These are phyloP conservation scores for Olivierus martensii DNA, from an alignment of 1,140 invertebrate species.

Conservation along the genomic window DNA sequence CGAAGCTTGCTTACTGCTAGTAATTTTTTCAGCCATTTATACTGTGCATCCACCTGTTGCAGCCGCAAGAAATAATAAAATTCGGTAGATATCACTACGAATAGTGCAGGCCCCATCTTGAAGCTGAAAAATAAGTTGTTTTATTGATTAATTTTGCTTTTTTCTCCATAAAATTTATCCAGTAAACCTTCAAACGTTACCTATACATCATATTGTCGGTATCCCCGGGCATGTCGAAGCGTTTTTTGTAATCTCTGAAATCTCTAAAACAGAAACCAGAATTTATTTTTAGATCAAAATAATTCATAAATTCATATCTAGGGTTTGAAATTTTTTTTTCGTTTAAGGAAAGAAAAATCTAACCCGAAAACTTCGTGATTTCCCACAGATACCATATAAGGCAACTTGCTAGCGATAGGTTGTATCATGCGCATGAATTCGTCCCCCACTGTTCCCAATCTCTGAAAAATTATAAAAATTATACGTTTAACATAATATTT, in stretches of 20 bases:
- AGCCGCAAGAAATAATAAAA: conserved; percentile 78
- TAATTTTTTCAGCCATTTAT: conserved; percentile 72
- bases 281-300: too few relatives aligned
- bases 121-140: conserved; percentile 41
- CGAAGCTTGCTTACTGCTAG: conserved; percentile 37
- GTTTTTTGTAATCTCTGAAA: conserved; percentile 64
- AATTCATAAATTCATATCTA: too few relatives aligned
- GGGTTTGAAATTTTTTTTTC: too few relatives aligned
- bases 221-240: conserved; percentile 75
- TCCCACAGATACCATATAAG: conserved; percentile 83
- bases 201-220: conserved; percentile 66
- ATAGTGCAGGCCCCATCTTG: conserved; percentile 79
- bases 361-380: conserved; percentile 62
- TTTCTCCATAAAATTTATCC: too few relatives aligned
- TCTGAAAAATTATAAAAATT: too few relatives aligned
- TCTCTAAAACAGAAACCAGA: conserved; percentile 44
- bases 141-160: too few relatives aligned
- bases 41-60: conserved; percentile 68
- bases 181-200: too few relatives aligned
- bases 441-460: conserved; percentile 64
- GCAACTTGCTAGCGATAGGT: conserved; percentile 66
- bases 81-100: conserved; percentile 82
- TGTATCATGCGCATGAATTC: conserved; percentile 83
- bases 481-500: too few relatives aligned
- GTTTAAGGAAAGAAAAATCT: background rate